Base-by-base conservation (phyloP, 53 echinoderm and acorn worm genomes). In the Echinarachnius parma region DNA sequence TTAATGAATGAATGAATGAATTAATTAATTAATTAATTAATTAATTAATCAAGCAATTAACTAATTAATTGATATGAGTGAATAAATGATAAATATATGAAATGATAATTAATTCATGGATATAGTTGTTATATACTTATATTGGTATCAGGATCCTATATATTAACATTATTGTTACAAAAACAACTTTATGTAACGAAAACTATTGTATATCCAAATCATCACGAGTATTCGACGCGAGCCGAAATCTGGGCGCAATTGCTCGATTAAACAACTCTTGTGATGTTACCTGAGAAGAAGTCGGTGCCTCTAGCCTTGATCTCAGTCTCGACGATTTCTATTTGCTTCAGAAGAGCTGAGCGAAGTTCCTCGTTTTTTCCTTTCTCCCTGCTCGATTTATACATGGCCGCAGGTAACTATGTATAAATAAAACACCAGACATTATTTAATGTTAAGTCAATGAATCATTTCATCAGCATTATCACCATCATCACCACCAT, bases 261-360 rank as follows among this genome's bases (percentile, higher is more conserved):
- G 7, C 13, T 9, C 13, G 42, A 39, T 39, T 7, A 13, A 39
- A 39, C 7, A 13, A 13, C 42, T 13, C 7, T 39, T 39, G 42
- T n/a, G 13, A 39, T 39, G 7, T 48, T 56, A 83, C 83, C 83
- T 48, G 34, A 76, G 34, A 83, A 83, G 60, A 58, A 83, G 53
- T 64, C 55, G 22, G 77, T 77, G n/a, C 77, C 83, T 47, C 83
- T 83, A 2, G 31, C 44, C 35, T 77, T 45, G 1, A 83, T 48
- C 26, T 83, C 77, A n/a, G 62, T 31, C 5, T 83, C 83, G 4
- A 83, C 9, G 9, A 30, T 23, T 15, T 56, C 59, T 21, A 83
- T 11, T 1, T 31, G 18, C 21, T 66, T 66, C 19, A 58, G 31
- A 34, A 66, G 31, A n/a, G 64, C 59, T 44, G 77, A 42, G 15